Base-by-base conservation (phyloP, 2,888 invertebrate species). In the Brachyopa scutellaris region DNA sequence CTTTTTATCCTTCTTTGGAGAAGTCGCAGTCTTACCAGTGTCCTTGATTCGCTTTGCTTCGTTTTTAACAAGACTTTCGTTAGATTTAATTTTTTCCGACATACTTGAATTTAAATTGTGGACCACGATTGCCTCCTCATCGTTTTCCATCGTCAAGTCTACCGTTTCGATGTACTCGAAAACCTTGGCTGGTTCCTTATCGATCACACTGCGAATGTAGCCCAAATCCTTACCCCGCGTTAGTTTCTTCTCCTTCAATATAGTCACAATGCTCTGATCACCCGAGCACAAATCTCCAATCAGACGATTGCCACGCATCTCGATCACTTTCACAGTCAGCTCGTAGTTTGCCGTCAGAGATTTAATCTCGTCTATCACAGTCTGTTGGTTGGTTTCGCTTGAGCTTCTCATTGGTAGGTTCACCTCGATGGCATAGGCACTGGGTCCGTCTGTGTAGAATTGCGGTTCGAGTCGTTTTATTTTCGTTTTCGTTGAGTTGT, bases 401-500 rank as follows among this genome's bases (percentile, higher is more conserved):
- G 85, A 55, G 79, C 64, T 72, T 77, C 86, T 85, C 19, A 88
- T 57, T n/a, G 90, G 90, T 11, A 91, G 78, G 86, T 89, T 90
- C 2, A 90, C 80, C 78, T 89, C 89, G 19, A 88, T 84, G 2
- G 87, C 90, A 59, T 86, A 88, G n/a, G 88, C 87, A 69, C 88
- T 88, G 11, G 82, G 66, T n/a, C 84, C 85, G 55, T 87, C 84
- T 13, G 77, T 90, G 88, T 92, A 93, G 78, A 90, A 89, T 62
- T 86, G 85, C 0, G 91, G 85, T 67, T 93, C 91, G 5, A 93
- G 88, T 70, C 89, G 88, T 86, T 92, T 93, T 0, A 93, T 62
- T 1, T 90, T 84, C 2, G 85, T 84, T n/a, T 85, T 87, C 55
- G 78, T 70, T 67, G 61, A 64, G 26, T 88, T 2, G 88, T 90